phyloP scores from a whole-genome alignment of 2,888 invertebrate species.

The Mylabris sibirica region DNA sequence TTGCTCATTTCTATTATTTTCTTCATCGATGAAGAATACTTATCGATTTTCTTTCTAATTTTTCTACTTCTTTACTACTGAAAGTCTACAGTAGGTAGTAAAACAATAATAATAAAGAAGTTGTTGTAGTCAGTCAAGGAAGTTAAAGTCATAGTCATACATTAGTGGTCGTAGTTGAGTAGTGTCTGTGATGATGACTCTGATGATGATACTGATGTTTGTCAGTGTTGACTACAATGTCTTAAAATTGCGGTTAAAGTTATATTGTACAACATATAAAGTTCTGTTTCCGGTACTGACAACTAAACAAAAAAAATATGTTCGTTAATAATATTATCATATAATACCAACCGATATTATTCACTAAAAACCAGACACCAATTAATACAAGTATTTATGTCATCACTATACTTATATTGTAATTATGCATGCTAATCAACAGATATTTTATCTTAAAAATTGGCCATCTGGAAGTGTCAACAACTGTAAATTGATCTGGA shows the following conservation, averaged over 20 bases:
- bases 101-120: not conserved
- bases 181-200: constrained; percentile 27
- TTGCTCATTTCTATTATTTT: not conserved
- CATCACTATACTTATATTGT: constrained; percentile 23
- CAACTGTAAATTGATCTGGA: not conserved
- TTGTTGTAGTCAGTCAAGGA: not conserved
- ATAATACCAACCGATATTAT: not conserved
- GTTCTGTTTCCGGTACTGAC: constrained; percentile 27
- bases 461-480: not conserved
- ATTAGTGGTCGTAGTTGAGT: not conserved
- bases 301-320: constrained; percentile 27
- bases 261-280: constrained; percentile 22
- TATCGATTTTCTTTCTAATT: not conserved
- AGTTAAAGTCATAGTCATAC: not conserved
- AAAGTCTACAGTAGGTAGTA: not conserved
- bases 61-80: not conserved
- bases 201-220: constrained; percentile 40
- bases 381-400: constrained; percentile 33
- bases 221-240: constrained; percentile 25
- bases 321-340: constrained; percentile 30
- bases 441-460: constrained; percentile 5
- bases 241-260: constrained; percentile 30
- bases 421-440: constrained; percentile 38
- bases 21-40: not conserved
- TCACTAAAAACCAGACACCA: constrained; percentile 24